phyloP scores from a whole-genome alignment of 1,140 invertebrate species.

The Drosophila chauvacae region DNA sequence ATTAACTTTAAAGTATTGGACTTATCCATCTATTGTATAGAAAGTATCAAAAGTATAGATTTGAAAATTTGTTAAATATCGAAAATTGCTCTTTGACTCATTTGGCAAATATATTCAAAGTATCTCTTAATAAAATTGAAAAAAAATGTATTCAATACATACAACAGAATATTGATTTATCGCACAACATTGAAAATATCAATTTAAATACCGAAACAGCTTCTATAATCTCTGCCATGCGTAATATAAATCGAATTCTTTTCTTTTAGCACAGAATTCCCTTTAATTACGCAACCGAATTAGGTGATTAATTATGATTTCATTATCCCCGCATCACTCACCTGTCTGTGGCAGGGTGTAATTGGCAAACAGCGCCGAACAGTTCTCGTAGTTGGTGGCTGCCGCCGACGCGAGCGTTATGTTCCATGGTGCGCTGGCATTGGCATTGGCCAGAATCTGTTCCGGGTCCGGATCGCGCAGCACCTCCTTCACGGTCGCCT shows the following conservation, averaged over 20 bases:
- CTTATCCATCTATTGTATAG: no score
- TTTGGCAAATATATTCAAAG: no score
- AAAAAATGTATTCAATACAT: neutral
- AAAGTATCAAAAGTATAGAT: no score
- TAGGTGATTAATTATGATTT: neutral
- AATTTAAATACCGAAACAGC: neutral
- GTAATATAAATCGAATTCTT: neutral
- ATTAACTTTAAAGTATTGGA: no score
- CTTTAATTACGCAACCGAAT: neutral
- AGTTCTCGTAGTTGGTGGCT: conserved; percentile 71
- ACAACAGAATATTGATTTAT: neutral
- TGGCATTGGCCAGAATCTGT: neutral
- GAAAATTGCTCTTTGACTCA: no score
- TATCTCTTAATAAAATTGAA: no score
- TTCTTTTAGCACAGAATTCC: neutral
- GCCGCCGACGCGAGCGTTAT: conserved; percentile 44
- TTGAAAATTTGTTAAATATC: no score
- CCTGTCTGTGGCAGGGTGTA: conserved; percentile 76
- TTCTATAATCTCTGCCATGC: neutral
- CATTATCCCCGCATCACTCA: conserved; percentile 30
- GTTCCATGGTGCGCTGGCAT: conserved; percentile 42
- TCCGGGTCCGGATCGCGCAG: conserved; percentile 13
- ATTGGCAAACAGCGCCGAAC: conserved; percentile 75
- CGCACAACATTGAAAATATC: neutral
- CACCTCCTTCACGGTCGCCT: conserved; percentile 29